Evolutionary conservation across 2,113 vertebrate genomes (phyloP).

Genomic region (Syngnathus scovelli): DNA sequence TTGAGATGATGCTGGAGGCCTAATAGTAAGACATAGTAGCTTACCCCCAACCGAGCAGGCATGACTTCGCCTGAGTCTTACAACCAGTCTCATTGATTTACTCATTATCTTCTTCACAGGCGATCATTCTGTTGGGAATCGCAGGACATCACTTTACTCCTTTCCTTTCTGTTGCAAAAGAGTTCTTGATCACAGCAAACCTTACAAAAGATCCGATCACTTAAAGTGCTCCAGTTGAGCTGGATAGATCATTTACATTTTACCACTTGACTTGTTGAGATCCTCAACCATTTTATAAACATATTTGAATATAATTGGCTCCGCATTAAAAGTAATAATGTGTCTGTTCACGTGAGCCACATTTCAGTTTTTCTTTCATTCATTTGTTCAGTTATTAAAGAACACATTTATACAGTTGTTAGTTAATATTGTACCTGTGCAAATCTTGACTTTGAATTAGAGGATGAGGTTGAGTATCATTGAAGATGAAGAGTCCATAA

Average conservation of each 20-base stretch:
- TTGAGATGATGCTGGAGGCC: conserved; percentile 61
- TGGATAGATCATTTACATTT: conserved; percentile 6
- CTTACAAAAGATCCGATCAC: conserved; percentile 5
- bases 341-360: not conserved
- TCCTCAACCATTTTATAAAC: not conserved
- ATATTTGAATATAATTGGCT: not conserved
- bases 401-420: not conserved
- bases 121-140: conserved; percentile 73
- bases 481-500: too few relatives aligned
- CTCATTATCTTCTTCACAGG: conserved; percentile 87
- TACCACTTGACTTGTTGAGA: not conserved
- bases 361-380: not conserved
- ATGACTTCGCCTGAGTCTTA: conserved; percentile 87
- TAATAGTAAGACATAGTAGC: conserved; percentile 81
- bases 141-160: conserved; percentile 40
- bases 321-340: not conserved
- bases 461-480: too few relatives aligned
- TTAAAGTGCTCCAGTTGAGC: not conserved
- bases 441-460: too few relatives aligned
- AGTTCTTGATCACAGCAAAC: conserved; percentile 9
- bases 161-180: conserved; percentile 20
- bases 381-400: not conserved
- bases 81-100: conserved; percentile 88
- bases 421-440: not conserved
- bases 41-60: conserved; percentile 89